Evolutionary conservation across 1,140 invertebrate genomes (phyloP).

Genomic region (Augochlora pura): DNA sequence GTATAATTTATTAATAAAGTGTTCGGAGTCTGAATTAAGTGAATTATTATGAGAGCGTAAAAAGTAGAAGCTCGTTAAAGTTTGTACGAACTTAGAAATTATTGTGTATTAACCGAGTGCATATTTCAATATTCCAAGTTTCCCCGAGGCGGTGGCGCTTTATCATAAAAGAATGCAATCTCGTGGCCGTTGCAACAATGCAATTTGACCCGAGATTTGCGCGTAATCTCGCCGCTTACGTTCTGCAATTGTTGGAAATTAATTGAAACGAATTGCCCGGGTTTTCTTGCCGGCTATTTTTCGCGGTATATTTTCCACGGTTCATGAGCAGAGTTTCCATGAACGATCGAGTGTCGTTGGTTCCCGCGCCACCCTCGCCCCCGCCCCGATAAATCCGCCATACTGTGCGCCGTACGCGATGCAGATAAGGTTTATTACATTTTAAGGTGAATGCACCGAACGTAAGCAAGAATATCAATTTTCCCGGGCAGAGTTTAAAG

Average conservation of each 20-base stretch:
- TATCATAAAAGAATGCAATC: neutral
- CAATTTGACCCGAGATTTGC: neutral
- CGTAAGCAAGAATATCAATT: conserved; percentile 58
- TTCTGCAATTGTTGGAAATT: conserved; percentile 14
- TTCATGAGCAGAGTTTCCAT: neutral
- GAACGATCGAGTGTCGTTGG: conserved; percentile 12
- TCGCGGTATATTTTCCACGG: neutral
- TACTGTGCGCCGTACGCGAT: conserved; percentile 4
- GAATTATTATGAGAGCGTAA: too few species aligned
- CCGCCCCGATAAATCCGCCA: conserved; percentile 30
- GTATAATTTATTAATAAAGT: too few species aligned
- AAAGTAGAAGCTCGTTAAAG: too few species aligned
- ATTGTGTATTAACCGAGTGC: too few species aligned
- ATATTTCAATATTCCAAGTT: too few species aligned
- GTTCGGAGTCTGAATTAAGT: too few species aligned
- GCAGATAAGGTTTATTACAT: conserved; percentile 51
- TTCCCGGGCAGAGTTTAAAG: conserved; percentile 48
- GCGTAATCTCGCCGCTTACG: conserved; percentile 8
- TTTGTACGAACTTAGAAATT: too few species aligned
- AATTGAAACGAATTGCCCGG: conserved; percentile 14
- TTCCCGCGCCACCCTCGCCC: conserved; percentile 14
- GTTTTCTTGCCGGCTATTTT: neutral
- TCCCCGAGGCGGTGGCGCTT: neutral
- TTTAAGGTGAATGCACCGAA: conserved; percentile 36
- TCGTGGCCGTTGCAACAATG: neutral